Conservation (phyloP, 1,140 invertebrate genomes). For the Neodiprion pinetum region DNA sequence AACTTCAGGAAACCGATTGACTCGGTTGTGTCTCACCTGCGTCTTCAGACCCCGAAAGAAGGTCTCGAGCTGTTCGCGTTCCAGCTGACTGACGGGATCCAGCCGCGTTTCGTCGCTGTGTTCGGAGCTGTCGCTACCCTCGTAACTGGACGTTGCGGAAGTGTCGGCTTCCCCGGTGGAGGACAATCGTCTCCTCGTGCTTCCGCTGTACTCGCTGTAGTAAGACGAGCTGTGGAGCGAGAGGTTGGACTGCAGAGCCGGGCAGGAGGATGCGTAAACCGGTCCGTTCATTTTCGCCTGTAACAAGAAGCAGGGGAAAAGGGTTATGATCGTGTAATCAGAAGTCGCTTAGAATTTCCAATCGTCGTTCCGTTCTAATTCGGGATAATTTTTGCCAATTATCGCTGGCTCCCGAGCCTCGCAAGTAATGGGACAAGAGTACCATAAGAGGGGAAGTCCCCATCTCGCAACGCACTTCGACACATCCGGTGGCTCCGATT, state of each 20-base stretch:
- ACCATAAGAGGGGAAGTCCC: too few relatives aligned
- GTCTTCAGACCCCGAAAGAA: conserved; percentile 83
- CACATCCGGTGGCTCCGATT: too few relatives aligned
- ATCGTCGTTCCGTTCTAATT: neutral
- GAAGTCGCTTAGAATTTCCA: too few relatives aligned
- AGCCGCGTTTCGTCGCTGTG: conserved; percentile 56
- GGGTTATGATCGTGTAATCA: too few relatives aligned
- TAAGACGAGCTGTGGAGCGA: conserved; percentile 50
- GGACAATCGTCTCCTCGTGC: conserved; percentile 50
- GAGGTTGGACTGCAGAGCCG: conserved; percentile 48
- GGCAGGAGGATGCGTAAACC: conserved; percentile 49
- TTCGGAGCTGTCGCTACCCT: conserved; percentile 55
- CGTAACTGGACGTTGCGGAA: conserved; percentile 60
- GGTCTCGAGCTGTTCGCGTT: conserved; percentile 78
- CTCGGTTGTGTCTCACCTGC: conserved; percentile 59
- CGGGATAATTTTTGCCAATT: neutral
- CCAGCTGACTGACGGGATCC: conserved; percentile 69
- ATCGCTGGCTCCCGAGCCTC: neutral
- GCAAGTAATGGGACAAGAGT: neutral
- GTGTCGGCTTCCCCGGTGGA: conserved; percentile 63
- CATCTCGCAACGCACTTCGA: too few relatives aligned
- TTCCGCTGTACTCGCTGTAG: conserved; percentile 53
- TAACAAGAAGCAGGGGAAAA: neutral
- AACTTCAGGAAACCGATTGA: neutral
- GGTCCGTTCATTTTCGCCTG: conserved; percentile 42